phyloP scores from a whole-genome alignment of 2,888 invertebrate genomes.

The Pandemis heparana region DNA sequence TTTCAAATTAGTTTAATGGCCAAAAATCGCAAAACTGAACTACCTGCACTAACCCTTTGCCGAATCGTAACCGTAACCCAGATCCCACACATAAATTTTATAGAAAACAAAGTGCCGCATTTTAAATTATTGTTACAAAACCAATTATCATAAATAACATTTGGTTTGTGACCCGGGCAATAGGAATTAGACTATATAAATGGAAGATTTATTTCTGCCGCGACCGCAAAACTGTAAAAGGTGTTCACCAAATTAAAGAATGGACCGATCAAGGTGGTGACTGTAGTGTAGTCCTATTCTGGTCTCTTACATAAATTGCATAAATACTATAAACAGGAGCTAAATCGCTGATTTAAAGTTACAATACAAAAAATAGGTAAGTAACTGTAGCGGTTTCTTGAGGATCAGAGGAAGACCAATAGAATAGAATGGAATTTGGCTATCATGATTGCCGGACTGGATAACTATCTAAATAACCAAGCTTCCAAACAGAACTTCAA shows the following conservation, averaged over 20 bases:
- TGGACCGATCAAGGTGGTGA: neutral
- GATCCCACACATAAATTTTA: constrained; percentile 50
- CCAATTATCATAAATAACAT: constrained; percentile 55
- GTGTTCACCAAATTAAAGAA: constrained; percentile 56
- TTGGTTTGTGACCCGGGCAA: constrained; percentile 43
- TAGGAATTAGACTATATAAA: constrained; percentile 49
- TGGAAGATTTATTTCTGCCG: constrained; percentile 56
- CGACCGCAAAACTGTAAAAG: constrained; percentile 53
- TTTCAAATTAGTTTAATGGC: neutral
- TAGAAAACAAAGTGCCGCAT: constrained; percentile 51
- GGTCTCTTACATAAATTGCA: too few species aligned
- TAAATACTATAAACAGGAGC: too few species aligned
- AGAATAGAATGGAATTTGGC: too few species aligned
- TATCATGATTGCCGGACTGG: too few species aligned
- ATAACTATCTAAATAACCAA: too few species aligned
- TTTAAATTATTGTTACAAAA: constrained; percentile 54
- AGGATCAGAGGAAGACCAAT: too few species aligned
- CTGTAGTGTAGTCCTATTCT: neutral
- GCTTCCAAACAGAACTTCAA: too few species aligned
- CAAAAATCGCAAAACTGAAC: constrained; percentile 5
- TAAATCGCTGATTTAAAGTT: too few species aligned
- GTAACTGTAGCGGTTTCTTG: too few species aligned
- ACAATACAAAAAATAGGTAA: too few species aligned
- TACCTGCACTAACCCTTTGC: constrained; percentile 25
- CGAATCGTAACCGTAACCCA: constrained; percentile 19